Evolutionary conservation across 1,140 invertebrate genomes (phyloP).

Genomic region (Asbolus verrucosus): DNA sequence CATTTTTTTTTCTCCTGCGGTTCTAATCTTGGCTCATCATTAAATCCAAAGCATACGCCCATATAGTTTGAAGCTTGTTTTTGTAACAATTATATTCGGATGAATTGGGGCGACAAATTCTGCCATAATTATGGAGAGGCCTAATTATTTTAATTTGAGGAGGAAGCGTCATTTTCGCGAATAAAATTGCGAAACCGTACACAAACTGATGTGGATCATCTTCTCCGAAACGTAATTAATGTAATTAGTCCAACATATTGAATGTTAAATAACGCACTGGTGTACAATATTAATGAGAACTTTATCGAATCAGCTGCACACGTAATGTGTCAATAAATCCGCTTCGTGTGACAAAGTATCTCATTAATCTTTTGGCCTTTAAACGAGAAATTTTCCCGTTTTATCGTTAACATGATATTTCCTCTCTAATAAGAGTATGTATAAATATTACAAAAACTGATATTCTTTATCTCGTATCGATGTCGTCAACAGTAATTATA

Average conservation of each 20-base stretch:
- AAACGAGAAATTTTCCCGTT: constrained; percentile 17
- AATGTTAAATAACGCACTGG: constrained; percentile 9
- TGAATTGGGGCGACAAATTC: too few relatives aligned
- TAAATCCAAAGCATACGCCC: background rate
- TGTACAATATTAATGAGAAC: constrained; percentile 32
- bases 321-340: constrained; percentile 34
- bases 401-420: constrained; percentile 14
- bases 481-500: too few relatives aligned
- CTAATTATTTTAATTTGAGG: constrained; percentile 1
- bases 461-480: too few relatives aligned
- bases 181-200: constrained; percentile 11
- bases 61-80: too few relatives aligned
- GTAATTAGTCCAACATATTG: constrained; percentile 24
- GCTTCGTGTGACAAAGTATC: constrained; percentile 19
- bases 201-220: constrained; percentile 9
- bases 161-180: background rate
- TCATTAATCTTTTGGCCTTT: constrained; percentile 33
- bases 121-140: background rate
- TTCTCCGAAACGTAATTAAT: constrained; percentile 10
- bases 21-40: background rate
- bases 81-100: background rate
- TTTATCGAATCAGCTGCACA: constrained; percentile 33
- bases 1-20: too few relatives aligned
- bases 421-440: constrained; percentile 5
- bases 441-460: constrained; percentile 7